Percentiles rank a stretch among this genome's conserved stretches.
Conservation (phyloP, 2,113 vertebrate species). For the Chascanopsetta lugubris region DNA sequence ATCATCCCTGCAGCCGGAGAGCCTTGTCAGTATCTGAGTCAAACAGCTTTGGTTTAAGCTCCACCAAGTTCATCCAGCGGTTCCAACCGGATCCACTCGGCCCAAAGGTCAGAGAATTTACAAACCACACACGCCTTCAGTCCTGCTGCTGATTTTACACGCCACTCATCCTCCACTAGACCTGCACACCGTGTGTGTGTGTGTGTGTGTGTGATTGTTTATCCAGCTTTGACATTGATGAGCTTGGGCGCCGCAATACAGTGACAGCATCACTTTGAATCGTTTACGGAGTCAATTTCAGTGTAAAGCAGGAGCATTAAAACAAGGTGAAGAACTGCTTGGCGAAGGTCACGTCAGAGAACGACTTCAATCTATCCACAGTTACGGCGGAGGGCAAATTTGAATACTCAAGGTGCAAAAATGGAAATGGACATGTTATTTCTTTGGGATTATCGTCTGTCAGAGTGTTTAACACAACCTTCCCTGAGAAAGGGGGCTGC, state of each 20-base stretch:
- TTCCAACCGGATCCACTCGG: conserved; percentile 10
- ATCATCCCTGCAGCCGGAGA: conserved; percentile 2
- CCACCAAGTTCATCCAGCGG: conserved; percentile 25
- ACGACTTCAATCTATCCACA: conserved; percentile 32
- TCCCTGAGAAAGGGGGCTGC: neutral
- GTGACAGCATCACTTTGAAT: conserved; percentile 35
- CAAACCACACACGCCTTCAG: conserved; percentile 31
- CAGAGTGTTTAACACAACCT: conserved; percentile 31
- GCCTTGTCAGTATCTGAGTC: conserved; percentile 22
- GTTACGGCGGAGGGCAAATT: neutral
- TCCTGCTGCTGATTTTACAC: conserved; percentile 22
- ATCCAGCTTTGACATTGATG: conserved; percentile 36
- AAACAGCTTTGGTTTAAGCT: conserved; percentile 36
- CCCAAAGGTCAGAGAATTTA: conserved; percentile 14
- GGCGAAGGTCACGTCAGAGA: conserved; percentile 22
- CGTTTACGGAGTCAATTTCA: conserved; percentile 47
- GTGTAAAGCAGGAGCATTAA: conserved; percentile 31
- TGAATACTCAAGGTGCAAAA: conserved; percentile 17
- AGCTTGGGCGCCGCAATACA: conserved; percentile 15
- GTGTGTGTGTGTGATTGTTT: conserved; percentile 10
- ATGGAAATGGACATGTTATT: conserved; percentile 46
- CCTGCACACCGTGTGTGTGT: neutral
- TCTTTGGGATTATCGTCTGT: conserved; percentile 43
- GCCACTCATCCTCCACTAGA: neutral
- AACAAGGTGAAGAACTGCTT: conserved; percentile 23